Conservation (phyloP, 2,113 vertebrate genomes). For the Propithecus coquereli region DNA sequence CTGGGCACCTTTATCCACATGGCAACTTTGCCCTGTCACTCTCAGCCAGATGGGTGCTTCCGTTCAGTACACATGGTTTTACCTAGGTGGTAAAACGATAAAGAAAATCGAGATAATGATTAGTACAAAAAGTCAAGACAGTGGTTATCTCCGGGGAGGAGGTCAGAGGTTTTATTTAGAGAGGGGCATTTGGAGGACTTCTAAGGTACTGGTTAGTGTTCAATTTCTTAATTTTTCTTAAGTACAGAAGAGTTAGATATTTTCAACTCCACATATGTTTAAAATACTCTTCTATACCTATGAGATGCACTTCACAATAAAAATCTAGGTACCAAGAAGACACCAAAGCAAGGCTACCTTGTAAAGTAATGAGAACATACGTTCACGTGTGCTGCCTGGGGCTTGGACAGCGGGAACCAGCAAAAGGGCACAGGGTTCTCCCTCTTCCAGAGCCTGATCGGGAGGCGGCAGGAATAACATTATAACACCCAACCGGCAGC, state of each 20-base stretch:
- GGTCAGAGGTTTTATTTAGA: slow-evolving; percentile 25
- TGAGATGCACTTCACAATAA: not conserved
- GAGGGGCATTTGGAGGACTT: not conserved
- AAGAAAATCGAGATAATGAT: not conserved
- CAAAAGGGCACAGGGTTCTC: not conserved
- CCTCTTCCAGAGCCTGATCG: not conserved
- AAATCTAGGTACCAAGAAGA: not conserved
- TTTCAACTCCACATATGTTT: not conserved
- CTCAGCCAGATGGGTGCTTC: not conserved
- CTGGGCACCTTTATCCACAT: not conserved
- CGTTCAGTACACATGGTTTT: not conserved
- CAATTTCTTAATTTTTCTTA: not conserved
- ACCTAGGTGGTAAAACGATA: not conserved
- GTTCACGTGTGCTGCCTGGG: not conserved
- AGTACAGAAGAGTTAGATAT: not conserved
- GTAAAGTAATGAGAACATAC: not conserved
- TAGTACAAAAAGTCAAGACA: not conserved
- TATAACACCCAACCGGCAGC: not conserved
- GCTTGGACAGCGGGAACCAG: not conserved
- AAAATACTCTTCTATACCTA: not conserved
- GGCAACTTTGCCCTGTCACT: not conserved
- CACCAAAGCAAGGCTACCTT: not conserved
- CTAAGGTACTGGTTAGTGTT: not conserved
- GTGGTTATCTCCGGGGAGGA: not conserved
- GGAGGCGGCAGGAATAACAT: not conserved